Conservation (phyloP, 2,113 vertebrate genomes). For the Mus spicilegus region DNA sequence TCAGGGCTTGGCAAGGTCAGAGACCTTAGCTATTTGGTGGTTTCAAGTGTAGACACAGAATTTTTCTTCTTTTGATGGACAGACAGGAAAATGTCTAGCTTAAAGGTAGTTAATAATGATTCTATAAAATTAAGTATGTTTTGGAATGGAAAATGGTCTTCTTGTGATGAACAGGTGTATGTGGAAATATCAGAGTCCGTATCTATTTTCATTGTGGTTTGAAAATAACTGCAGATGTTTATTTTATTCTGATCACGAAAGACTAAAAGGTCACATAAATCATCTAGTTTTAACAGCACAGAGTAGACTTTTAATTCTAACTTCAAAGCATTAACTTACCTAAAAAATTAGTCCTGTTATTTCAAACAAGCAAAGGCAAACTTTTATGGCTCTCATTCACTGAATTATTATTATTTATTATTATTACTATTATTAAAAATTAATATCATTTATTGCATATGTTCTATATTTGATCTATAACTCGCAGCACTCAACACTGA, state of each 20-base stretch:
- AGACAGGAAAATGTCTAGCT: constrained; percentile 73
- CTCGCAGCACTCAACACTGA: neutral
- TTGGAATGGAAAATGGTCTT: constrained; percentile 27
- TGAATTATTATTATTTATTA: neutral
- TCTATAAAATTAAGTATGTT: constrained; percentile 67
- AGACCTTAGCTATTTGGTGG: constrained; percentile 68
- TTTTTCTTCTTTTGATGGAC: constrained; percentile 57
- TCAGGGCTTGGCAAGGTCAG: constrained; percentile 76
- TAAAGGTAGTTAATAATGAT: constrained; percentile 73
- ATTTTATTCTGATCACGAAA: neutral
- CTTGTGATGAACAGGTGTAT: constrained; percentile 57
- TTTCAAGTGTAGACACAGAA: constrained; percentile 71
- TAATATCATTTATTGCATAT: too few species aligned
- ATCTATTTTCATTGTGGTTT: constrained; percentile 14
- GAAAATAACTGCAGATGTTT: constrained; percentile 44
- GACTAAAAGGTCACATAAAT: neutral
- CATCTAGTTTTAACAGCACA: neutral
- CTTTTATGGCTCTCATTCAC: neutral
- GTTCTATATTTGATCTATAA: neutral
- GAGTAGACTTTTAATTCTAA: neutral
- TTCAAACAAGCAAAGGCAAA: neutral
- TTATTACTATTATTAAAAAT: too few species aligned
- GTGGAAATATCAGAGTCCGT: neutral
- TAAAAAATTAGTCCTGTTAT: neutral
- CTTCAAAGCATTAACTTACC: neutral